phyloP scores from a whole-genome alignment of 1,140 invertebrate genomes.

The Drosophila albomicans region DNA sequence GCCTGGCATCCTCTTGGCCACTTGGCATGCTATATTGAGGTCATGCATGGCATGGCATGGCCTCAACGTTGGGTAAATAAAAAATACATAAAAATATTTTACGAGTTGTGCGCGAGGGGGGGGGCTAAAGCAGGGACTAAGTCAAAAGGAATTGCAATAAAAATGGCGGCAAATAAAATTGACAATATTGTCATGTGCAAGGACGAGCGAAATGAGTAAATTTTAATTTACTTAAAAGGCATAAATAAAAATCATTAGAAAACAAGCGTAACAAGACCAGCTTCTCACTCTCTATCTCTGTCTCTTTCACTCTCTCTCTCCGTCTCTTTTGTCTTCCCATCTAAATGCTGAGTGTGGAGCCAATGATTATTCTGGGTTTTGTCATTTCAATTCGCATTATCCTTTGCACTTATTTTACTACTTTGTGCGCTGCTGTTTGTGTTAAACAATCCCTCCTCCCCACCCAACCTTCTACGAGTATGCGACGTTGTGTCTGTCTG shows the following conservation, averaged over 20 bases:
- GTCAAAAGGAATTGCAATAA: slow-evolving; percentile 70
- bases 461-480: background rate
- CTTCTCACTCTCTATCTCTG: background rate
- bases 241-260: slow-evolving; percentile 64
- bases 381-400: slow-evolving; percentile 84
- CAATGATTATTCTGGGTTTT: slow-evolving; percentile 84
- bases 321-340: background rate
- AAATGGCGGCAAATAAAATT: slow-evolving; percentile 80
- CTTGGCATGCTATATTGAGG: slow-evolving; percentile 65
- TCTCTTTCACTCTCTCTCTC: background rate
- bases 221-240: slow-evolving; percentile 82
- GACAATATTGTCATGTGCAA: slow-evolving; percentile 81
- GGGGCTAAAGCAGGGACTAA: slow-evolving; percentile 47
- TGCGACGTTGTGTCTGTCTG: slow-evolving; percentile 34
- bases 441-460: slow-evolving; percentile 28
- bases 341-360: slow-evolving; percentile 58
- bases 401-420: slow-evolving; percentile 84
- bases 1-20: slow-evolving; percentile 18
- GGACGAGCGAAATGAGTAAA: slow-evolving; percentile 62
- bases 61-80: slow-evolving; percentile 68
- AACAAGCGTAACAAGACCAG: background rate
- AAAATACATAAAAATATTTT: slow-evolving; percentile 84
- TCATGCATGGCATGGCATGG: slow-evolving; percentile 68
- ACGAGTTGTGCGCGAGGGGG: slow-evolving; percentile 49
- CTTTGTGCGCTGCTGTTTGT: slow-evolving; percentile 66